A percentile compares a stretch with the other conserved stretches of the same genome.
phyloP scores from a whole-genome alignment of 2,113 vertebrate species.

The Junco hyemalis region DNA sequence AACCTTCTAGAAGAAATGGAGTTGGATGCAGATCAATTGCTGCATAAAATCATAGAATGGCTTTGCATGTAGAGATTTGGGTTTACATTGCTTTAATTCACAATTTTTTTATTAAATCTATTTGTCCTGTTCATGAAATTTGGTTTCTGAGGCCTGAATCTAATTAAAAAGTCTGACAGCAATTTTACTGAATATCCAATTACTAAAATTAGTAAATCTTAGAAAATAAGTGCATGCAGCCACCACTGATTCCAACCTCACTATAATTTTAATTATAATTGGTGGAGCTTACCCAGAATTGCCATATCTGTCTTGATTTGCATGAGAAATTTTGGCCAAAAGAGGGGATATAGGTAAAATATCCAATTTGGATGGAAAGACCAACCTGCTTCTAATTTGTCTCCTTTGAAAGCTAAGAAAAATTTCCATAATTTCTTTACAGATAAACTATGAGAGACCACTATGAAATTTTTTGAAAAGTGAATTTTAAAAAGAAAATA shows the following conservation, averaged over 20 bases:
- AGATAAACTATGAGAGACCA: neutral
- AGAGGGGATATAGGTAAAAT: fast-evolving
- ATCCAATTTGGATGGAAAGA: neutral
- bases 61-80: neutral
- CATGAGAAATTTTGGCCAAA: neutral
- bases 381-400: fast-evolving
- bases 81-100: neutral
- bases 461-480: neutral
- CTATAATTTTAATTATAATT: neutral
- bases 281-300: neutral
- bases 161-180: neutral
- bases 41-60: neutral
- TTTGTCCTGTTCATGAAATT: neutral
- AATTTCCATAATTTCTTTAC: neutral
- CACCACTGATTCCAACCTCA: neutral
- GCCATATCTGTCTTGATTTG: neutral
- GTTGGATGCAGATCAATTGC: fast-evolving
- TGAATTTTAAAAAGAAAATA: neutral
- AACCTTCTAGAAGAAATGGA: neutral
- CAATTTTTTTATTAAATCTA: neutral
- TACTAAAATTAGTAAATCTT: neutral
- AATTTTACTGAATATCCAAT: neutral
- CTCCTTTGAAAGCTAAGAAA: neutral
- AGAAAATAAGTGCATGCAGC: neutral
- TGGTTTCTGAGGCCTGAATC: neutral